These are phyloP conservation scores for Eira barbara DNA, from an alignment of 2,113 vertebrate species.

Conservation along the genomic window DNA sequence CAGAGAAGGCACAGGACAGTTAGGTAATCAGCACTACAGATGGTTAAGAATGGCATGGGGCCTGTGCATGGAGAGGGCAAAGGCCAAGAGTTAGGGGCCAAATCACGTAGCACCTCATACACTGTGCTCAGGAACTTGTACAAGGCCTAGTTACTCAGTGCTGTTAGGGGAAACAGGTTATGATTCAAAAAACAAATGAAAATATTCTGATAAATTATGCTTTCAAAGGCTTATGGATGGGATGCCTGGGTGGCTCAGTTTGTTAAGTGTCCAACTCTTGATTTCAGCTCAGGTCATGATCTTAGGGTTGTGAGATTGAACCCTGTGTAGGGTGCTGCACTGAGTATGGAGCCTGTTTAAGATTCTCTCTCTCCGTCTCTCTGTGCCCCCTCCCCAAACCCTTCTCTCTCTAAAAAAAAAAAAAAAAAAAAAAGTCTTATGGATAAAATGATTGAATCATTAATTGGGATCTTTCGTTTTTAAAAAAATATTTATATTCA, in stretches of 20 bases:
- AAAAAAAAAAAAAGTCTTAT: background rate
- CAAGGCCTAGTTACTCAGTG: background rate
- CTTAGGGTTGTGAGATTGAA: background rate
- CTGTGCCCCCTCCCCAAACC: background rate
- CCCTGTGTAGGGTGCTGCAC: background rate
- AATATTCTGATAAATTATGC: background rate
- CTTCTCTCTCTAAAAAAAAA: background rate
- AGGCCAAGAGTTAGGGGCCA: background rate
- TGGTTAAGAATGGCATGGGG: background rate
- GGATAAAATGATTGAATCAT: background rate
- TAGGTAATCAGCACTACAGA: background rate
- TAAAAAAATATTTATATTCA: background rate
- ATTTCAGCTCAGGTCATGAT: background rate
- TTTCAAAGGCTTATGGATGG: background rate
- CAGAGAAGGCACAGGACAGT: too few relatives aligned
- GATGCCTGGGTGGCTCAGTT: background rate
- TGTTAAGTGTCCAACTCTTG: background rate
- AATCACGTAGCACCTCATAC: background rate
- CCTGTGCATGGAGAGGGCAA: background rate
- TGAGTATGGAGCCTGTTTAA: background rate
- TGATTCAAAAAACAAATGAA: background rate
- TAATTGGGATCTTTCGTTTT: background rate
- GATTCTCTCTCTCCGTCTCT: background rate
- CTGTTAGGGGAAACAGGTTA: background rate
- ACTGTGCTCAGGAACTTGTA: background rate